Evolutionary conservation across 2,888 invertebrate species (phyloP), one percentile per base, ranked within the genome.

Genomic region (Apomyelois bistriatella): DNA sequence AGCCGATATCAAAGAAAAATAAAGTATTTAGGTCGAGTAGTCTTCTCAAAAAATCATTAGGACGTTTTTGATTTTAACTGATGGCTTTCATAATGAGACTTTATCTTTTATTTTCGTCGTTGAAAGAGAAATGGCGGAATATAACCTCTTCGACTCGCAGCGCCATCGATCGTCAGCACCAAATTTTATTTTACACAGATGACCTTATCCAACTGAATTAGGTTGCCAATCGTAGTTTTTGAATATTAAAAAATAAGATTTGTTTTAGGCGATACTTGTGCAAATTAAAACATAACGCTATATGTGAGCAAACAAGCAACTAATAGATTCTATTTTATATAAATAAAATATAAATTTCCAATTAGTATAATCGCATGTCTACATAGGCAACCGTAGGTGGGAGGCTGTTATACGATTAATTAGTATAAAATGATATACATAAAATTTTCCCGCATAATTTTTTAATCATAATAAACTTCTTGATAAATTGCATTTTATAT

Each of bases 61-160:
- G 59, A 58, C 51, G 61, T 67, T 72, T 68, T 70, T 63, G 62
- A 71, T 74, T 76, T 69, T 73, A 71, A 74, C 73, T 71, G 62
- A 78, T 76, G 70, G 54, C 54, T 70, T 65, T 66, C 61, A 60
- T 65, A 67, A 68, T 66, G 64, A 66, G 60, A 53, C 52, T 51
- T 55, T 53, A 52, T 48, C 53, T 48, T 52, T 58, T 58, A 58
- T 53, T 61, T 57, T 55, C 37, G 53, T 42, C 52, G 56, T 53
- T 37, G 53, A 53, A 54, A 43, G 28, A 53, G 55, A 40, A 52
- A 54, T 55, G 51, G 28, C 8, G 43, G 28, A 36, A 46, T 10
- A 48, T 48, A 52, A 54, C 53, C 38, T 30, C 13, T 6, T 49
- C 6, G 30, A 30, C 22, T 49, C 16, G 9, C 3, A 17, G 16